phyloP scores from a whole-genome alignment of 2,113 vertebrate genomes.

The Antennarius striatus region DNA sequence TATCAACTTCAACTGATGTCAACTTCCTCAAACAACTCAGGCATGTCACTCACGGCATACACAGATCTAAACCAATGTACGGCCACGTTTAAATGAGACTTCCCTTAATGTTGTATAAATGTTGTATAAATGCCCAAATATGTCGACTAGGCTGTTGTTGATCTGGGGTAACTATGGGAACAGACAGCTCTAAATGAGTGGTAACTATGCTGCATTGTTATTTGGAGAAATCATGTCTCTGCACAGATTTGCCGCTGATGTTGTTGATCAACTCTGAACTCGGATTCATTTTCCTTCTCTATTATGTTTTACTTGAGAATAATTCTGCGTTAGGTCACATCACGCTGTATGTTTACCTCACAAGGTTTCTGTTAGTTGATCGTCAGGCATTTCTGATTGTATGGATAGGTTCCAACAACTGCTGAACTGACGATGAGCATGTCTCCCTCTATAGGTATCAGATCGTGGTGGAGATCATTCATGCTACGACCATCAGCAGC shows the following conservation, averaged over 20 bases:
- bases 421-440: not conserved
- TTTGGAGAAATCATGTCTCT: constrained; percentile 4
- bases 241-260: not conserved
- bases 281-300: not conserved
- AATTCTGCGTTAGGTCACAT: not conserved
- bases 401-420: not conserved
- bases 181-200: constrained; percentile 44
- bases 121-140: not conserved
- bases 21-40: constrained; percentile 98
- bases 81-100: too few relatives aligned
- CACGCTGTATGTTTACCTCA: not conserved
- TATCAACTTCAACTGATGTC: constrained; percentile 90
- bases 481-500: constrained; percentile 96
- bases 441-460: constrained; percentile 87
- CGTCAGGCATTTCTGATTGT: not conserved
- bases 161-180: constrained; percentile 64
- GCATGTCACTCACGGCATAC: constrained; percentile 44
- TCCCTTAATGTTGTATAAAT: not conserved
- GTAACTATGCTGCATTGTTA: constrained; percentile 2
- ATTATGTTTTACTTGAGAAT: not conserved
- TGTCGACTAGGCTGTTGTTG: constrained; percentile 17
- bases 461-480: constrained; percentile 98
- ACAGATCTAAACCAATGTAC: not conserved
- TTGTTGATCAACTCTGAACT: not conserved
- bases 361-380: not conserved